phyloP scores from a whole-genome alignment of 2,113 vertebrate species.

The Chiloscyllium plagiosum region DNA sequence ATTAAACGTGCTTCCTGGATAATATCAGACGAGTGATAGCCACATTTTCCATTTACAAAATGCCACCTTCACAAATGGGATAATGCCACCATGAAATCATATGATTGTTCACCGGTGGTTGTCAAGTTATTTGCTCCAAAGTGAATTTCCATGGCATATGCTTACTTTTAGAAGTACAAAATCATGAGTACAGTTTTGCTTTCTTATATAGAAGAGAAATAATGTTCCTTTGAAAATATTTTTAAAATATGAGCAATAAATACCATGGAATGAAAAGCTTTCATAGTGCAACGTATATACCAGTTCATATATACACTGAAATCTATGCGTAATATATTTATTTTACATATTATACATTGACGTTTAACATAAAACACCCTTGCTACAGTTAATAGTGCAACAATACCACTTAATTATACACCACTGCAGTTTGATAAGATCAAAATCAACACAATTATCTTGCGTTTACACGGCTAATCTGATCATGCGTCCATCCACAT shows the following conservation, averaged over 20 bases:
- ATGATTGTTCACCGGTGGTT: not conserved
- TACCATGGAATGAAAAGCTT: not conserved
- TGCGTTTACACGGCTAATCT: not conserved
- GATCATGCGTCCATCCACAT: not conserved
- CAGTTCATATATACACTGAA: not conserved
- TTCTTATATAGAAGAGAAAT: not conserved
- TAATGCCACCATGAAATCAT: not conserved
- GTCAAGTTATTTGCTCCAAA: slow-evolving; percentile 15
- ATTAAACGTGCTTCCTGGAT: not conserved
- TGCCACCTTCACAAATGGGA: not conserved
- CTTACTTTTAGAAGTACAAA: not conserved
- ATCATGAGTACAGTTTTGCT: not conserved
- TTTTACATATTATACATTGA: not conserved
- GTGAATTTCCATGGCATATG: not conserved
- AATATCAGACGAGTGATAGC: not conserved
- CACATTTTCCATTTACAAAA: slow-evolving; percentile 17
- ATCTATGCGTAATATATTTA: not conserved
- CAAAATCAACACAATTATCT: not conserved
- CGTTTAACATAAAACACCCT: not conserved
- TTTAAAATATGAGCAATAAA: not conserved
- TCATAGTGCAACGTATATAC: not conserved
- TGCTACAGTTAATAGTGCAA: not conserved
- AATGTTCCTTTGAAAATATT: not conserved
- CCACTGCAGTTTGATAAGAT: not conserved
- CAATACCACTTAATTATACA: not conserved